Base-by-base conservation (phyloP, 2,888 invertebrate genomes). In the Pyrochroa serraticornis region DNA sequence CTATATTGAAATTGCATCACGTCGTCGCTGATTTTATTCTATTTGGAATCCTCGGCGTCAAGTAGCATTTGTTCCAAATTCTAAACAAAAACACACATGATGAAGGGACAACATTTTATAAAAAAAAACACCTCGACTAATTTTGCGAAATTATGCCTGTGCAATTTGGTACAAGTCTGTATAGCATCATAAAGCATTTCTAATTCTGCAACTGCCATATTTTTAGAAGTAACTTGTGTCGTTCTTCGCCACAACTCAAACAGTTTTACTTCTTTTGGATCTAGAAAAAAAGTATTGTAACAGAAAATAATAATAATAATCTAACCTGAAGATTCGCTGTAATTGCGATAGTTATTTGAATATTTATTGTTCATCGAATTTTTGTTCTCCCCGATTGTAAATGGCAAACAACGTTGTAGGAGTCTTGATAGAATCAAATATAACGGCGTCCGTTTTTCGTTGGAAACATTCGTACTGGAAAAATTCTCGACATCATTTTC, bases 151-250 rank as follows among this genome's bases (percentile, higher is more conserved):
- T 71, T 70, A 58, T 72, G 63, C 57, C 65, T 71, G 55, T 77
- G 64, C 30, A 77, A 70, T 44, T 66, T 69, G 35, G 77, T 74
- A 54, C 77, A 75, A 3, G 74, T 70, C 7, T 71, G 63, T 34
- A 77, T 72, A 36, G 74, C 74, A 58, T 77, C 77, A 63, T 78
- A 77, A 2, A 77, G 61, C 12, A 77, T 61, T 63, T 78, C 77
- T 47, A 78, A 61, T 57, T 76, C 72, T 1, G 72, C 63, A 7
- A 77, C 70, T 1, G 71, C 63, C 69, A 76, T 73, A 56, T 70
- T 67, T 59, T 69, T 70, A 1, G 75, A 71, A 14, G 76, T 75
- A 34, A 65, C 58, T 36, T 69, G 13, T 3, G 73, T 63, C n/a
- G 71, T 67, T 45, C 71, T 69, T 50, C 67, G 70, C 72, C 73